Conservation (phyloP, 2,888 invertebrate genomes). For the Mimumesa dahlbomi region DNA sequence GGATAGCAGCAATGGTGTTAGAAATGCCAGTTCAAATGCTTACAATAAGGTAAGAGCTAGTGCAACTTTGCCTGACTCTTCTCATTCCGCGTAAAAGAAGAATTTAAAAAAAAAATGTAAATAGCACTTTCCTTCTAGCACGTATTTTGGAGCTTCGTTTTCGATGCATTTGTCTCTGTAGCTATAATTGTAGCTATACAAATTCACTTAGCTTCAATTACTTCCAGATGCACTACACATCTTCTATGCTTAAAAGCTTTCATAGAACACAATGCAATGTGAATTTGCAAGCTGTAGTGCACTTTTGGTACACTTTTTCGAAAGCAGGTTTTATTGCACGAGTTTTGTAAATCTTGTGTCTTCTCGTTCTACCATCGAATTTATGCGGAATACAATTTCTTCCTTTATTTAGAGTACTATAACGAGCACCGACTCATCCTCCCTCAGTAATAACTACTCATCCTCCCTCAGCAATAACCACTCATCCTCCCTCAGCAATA, state of each 20-base stretch:
- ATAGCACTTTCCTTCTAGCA: conserved; percentile 44
- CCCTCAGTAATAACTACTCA: conserved; percentile 50
- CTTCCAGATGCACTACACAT: background rate
- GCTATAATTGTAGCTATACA: conserved; percentile 8
- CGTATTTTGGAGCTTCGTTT: conserved; percentile 34
- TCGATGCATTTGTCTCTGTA: no score
- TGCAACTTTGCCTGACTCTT: conserved; percentile 68
- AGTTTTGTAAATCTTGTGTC: conserved; percentile 1
- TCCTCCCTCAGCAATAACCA: conserved; percentile 56
- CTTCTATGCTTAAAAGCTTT: conserved; percentile 36
- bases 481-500: conserved; percentile 53
- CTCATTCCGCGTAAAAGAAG: conserved; percentile 42
- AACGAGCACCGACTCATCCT: conserved; percentile 57
- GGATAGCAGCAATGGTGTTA: conserved; percentile 91
- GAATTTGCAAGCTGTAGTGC: conserved; percentile 12
- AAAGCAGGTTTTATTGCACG: conserved; percentile 21
- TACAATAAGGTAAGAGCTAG: conserved; percentile 93
- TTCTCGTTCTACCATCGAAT: background rate
- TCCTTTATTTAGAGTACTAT: conserved; percentile 4
- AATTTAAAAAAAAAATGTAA: conserved; percentile 39
- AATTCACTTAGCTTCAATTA: conserved; percentile 21
- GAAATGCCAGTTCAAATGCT: conserved; percentile 91
- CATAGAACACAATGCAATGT: conserved; percentile 11
- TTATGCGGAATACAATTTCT: conserved; percentile 2
- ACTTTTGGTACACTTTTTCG: background rate